Percentiles rank a stretch among this genome's conserved stretches.
phyloP scores from a whole-genome alignment of 2,888 invertebrate genomes.

The Anoncus sp. region DNA sequence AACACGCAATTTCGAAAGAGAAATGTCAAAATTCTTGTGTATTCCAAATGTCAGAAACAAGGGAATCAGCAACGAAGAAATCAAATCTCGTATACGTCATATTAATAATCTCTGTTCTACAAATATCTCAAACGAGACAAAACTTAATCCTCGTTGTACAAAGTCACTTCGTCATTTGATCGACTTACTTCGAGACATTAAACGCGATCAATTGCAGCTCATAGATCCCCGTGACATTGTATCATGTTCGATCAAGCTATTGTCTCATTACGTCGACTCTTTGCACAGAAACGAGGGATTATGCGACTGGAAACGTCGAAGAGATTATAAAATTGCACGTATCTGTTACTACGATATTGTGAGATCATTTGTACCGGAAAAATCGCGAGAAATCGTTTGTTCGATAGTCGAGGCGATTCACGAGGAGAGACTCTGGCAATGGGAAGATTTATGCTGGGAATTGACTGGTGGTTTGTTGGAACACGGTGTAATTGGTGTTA shows the following conservation, averaged over 20 bases:
- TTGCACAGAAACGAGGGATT: conserved; percentile 38
- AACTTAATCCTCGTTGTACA: conserved; percentile 48
- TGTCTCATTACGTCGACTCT: conserved; percentile 70
- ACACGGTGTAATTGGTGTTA: conserved; percentile 66
- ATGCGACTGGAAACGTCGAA: conserved; percentile 71
- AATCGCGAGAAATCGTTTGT: conserved; percentile 75
- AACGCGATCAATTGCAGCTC: conserved; percentile 66
- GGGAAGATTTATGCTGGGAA: conserved; percentile 81
- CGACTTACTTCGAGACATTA: conserved; percentile 66
- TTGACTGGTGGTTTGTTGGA: conserved; percentile 76
- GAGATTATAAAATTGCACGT: conserved; percentile 68
- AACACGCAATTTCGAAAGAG: conserved; percentile 1
- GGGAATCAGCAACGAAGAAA: conserved; percentile 63
- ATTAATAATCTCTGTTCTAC: conserved; percentile 58
- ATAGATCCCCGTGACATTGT: conserved; percentile 67
- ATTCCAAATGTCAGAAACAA: conserved; percentile 1
- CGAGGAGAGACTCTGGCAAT: conserved; percentile 82
- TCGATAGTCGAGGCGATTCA: conserved; percentile 80
- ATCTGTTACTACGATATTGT: conserved; percentile 73
- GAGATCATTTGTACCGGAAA: conserved; percentile 69
- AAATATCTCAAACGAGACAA: conserved; percentile 20
- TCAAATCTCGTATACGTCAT: conserved; percentile 66
- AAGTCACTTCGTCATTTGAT: conserved; percentile 66
- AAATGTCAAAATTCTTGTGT: conserved; percentile 54
- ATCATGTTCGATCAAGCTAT: conserved; percentile 70